Base-by-base conservation (phyloP, 2,113 vertebrate species). In the Anseranas semipalmata region DNA sequence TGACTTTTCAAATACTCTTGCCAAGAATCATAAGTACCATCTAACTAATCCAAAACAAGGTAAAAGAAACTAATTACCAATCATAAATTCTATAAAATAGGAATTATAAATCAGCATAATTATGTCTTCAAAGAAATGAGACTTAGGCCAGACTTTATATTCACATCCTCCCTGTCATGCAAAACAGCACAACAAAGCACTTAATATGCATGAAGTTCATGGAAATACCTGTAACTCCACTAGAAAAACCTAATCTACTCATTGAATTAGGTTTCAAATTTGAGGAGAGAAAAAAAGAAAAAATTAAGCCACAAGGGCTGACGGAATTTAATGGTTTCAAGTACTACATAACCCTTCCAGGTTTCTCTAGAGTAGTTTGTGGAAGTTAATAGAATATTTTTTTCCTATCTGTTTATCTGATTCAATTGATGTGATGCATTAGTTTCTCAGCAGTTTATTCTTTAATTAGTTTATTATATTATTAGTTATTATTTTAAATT, bases 261-360 rank as follows among this genome's bases (percentile, higher is more conserved):
- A 65, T 0, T 58, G 16, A 88, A 52, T 32, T 30, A 41, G 7
- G 15, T 37, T 93, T 63, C n/a, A 58, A 55, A 63, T 67, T 43
- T 50, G 66, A 66, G 19, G 20, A 46, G 1, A 3, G 9, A 25
- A 10, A 5, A 70, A 35, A 66, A 43, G 10, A 53, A 10, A 52
- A 33, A 72, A 19, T 6, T 48, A 50, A 92, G 8, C 12, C n/a
- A 46, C 52, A 56, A 45, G 59, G 56, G 7, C 21, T n/a, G 15
- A 39, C 0, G 63, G 7, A 77, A 50, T 19, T 16, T n/a, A 73
- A 62, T 33, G 9, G 8, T 45, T 20, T 84, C 28, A 77, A 89
- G 15, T 53, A 80, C 11, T 6, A n/a, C 0, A 0, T 7, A 84
- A 58, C 16, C 58, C 18, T n/a, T 87, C 8, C 4, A 53, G 4